These are phyloP conservation scores for Phenganax stokvisi DNA, from an alignment of 92 coral and sea anemone genomes.

Conservation along the genomic window DNA sequence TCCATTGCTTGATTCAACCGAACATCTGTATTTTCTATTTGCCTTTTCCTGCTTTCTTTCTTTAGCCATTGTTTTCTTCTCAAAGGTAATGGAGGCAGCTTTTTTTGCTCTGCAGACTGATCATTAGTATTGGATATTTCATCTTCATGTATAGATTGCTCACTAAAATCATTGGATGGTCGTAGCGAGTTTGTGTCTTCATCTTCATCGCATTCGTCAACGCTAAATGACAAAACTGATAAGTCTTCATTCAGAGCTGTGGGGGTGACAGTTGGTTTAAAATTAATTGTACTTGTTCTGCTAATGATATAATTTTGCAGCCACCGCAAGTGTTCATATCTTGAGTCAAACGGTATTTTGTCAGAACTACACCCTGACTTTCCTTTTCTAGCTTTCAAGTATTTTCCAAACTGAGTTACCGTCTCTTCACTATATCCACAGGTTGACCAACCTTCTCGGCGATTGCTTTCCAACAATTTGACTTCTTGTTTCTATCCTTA, in stretches of 20 bases:
- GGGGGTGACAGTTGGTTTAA: neutral
- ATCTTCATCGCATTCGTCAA: too few relatives aligned
- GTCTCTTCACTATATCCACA: neutral
- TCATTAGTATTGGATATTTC: neutral
- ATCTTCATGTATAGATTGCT: neutral
- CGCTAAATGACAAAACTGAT: too few relatives aligned
- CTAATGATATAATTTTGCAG: slow-evolving; percentile 33
- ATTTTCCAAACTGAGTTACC: slow-evolving; percentile 20
- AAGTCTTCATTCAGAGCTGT: neutral
- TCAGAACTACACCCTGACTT: slow-evolving; percentile 14
- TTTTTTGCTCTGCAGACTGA: neutral
- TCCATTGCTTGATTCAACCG: neutral
- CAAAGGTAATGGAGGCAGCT: neutral
- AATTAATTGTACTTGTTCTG: slow-evolving; percentile 31
- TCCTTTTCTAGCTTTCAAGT: slow-evolving; percentile 7
- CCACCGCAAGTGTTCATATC: slow-evolving; percentile 39
- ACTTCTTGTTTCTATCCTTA: neutral
- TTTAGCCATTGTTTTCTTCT: neutral
- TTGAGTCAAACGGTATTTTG: slow-evolving; percentile 21
- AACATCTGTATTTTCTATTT: neutral
- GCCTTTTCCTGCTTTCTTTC: neutral
- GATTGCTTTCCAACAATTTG: neutral
- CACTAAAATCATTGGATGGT: too few relatives aligned
- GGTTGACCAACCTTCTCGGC: neutral
- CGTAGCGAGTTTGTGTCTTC: too few relatives aligned